These are phyloP conservation scores for Saxicola maurus DNA, from an alignment of 2,797 vertebrate genomes.

Conservation along the genomic window DNA sequence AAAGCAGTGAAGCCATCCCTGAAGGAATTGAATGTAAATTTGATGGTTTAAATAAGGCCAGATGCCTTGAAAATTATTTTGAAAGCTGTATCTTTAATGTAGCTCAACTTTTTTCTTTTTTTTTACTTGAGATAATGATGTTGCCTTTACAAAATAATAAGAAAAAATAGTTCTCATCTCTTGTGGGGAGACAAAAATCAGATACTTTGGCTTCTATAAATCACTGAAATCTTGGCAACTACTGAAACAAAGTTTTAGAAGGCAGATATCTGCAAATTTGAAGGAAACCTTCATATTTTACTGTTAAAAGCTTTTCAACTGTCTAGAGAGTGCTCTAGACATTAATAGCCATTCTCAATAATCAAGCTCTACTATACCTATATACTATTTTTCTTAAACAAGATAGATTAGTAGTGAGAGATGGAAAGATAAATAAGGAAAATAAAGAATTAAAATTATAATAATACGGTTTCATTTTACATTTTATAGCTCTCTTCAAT, in stretches of 20 bases:
- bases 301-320: slow-evolving; percentile 29
- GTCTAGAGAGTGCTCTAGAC: not conserved
- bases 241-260: slow-evolving; percentile 53
- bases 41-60: slow-evolving; percentile 74
- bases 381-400: not conserved
- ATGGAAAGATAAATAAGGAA: slow-evolving; percentile 12
- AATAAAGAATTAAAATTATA: slow-evolving; percentile 7
- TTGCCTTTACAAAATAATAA: slow-evolving; percentile 36
- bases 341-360: slow-evolving; percentile 16
- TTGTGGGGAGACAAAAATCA: slow-evolving; percentile 61
- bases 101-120: not conserved
- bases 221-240: slow-evolving; percentile 53
- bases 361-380: slow-evolving; percentile 12
- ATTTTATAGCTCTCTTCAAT: not conserved
- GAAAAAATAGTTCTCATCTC: slow-evolving; percentile 27
- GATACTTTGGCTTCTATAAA: slow-evolving; percentile 50
- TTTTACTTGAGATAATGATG: slow-evolving; percentile 5
- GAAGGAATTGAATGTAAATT: slow-evolving; percentile 65
- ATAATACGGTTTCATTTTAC: slow-evolving; percentile 6
- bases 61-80: slow-evolving; percentile 59
- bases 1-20: slow-evolving; percentile 59
- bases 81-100: slow-evolving; percentile 58
- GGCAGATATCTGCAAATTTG: slow-evolving; percentile 38
- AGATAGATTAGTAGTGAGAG: not conserved
- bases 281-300: slow-evolving; percentile 31